A percentile compares a stretch with the other conserved stretches of the same genome.
These are phyloP conservation scores for Salminus brasiliensis DNA, from an alignment of 2,113 vertebrate genomes.

Conservation along the genomic window DNA sequence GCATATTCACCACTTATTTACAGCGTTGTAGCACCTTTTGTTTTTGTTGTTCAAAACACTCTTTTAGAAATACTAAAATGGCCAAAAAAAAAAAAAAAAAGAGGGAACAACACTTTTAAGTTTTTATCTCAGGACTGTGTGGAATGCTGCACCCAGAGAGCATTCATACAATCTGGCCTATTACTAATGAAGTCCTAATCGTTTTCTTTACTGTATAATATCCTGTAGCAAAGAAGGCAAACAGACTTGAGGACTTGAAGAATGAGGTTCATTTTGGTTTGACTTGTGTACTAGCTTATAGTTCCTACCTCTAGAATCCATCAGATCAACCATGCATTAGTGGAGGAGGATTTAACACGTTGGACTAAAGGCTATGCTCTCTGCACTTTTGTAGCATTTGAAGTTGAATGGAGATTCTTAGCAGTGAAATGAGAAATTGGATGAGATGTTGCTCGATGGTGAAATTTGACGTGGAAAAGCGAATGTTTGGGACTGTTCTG, in stretches of 20 bases:
- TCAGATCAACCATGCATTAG: constrained; percentile 18
- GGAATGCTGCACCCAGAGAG: constrained; percentile 32
- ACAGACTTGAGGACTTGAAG: constrained; percentile 20
- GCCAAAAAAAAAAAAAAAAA: too few species aligned
- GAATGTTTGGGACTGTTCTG: constrained; percentile 46
- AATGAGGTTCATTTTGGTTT: constrained; percentile 20
- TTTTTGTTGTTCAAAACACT: constrained; percentile 56
- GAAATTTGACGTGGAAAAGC: constrained; percentile 19
- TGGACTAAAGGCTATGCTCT: constrained; percentile 12
- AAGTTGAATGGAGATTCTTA: neutral
- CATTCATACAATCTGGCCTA: constrained; percentile 51
- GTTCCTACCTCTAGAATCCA: constrained; percentile 20
- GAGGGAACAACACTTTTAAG: constrained; percentile 88
- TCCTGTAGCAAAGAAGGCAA: constrained; percentile 37
- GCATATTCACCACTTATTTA: constrained; percentile 48
- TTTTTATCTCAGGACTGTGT: constrained; percentile 62
- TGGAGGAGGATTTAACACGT: constrained; percentile 30
- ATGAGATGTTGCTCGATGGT: neutral
- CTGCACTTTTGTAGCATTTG: constrained; percentile 29
- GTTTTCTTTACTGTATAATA: neutral
- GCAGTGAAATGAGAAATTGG: neutral
- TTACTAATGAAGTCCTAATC: constrained; percentile 45
- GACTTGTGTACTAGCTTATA: neutral
- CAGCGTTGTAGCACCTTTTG: constrained; percentile 70
- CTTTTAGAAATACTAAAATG: constrained; percentile 41